Evolutionary conservation across 2,113 vertebrate genomes (phyloP), one percentile per base, ranked within the genome.

Genomic region (Perognathus longimembris): DNA sequence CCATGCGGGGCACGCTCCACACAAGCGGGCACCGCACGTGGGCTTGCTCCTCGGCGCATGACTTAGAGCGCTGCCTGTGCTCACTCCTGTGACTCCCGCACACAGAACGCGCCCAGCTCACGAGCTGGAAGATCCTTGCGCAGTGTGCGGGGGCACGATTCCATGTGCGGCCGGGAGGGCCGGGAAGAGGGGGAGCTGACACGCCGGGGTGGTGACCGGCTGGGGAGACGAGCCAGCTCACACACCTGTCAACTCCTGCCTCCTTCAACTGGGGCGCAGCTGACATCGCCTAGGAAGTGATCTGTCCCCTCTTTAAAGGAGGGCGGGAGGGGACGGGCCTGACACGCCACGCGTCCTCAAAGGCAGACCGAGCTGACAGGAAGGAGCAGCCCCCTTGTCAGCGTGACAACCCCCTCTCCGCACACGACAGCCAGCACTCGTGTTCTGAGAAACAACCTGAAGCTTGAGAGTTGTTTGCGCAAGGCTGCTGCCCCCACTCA

Each of bases 321-420:
- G 18, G 42, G 85, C 90, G 34, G 59, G 32, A 88, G 81, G 54
- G 32, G 67, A 0, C 22, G 69, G 26, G 14, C 86, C 83, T 4
- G 42, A 42, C 28, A 57, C 82, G 59, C 75, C 75, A 26, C 26
- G 67, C 10, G 84, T 15, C 4, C 50, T 78, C 40, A 40, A 92
- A 91, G 76, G 91, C 36, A 36, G 92, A 86, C 84, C 76, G 85
- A 91, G 66, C 82, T 83, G 63, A 90, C 94, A n/a, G n/a, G n/a
- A n/a, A n/a, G n/a, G n/a, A n/a, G n/a, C n/a, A n/a, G n/a, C n/a
- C n/a, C n/a, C n/a, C n/a, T n/a, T n/a, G 11, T 45, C 50, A 14
- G 14, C 50, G 15, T 54, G 6, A 24, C 36, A 73, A 50, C 17
- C 26, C 34, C 84, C 4, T 12, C 59, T 24, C 2, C 30, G 40